These are phyloP conservation scores for western clawed frog (Xenopus tropicalis) DNA, from an alignment of 2,113 vertebrate species.

Conservation along the genomic window DNA sequence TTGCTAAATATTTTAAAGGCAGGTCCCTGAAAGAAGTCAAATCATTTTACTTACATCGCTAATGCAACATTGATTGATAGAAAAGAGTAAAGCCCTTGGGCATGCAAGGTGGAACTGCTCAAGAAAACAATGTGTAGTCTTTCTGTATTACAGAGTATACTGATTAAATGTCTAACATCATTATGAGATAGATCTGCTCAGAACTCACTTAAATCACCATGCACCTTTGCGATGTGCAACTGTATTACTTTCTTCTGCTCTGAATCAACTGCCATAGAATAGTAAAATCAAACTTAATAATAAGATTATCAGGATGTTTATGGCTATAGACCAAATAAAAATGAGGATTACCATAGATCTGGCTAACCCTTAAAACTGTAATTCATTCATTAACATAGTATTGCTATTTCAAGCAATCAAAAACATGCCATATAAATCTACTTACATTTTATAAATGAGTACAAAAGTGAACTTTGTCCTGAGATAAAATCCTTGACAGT, in stretches of 20 bases:
- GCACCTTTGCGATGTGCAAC: neutral
- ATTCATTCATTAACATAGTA: too few relatives aligned
- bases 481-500: too few relatives aligned
- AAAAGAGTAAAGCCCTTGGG: conserved; percentile 3
- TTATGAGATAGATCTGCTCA: conserved; percentile 13
- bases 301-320: neutral
- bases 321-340: too few relatives aligned
- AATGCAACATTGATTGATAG: conserved; percentile 3
- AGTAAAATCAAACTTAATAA: neutral
- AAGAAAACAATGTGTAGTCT: conserved; percentile 5
- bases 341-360: too few relatives aligned
- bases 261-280: neutral
- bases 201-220: conserved; percentile 10
- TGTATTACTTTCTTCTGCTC: neutral
- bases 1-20: neutral
- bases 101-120: neutral
- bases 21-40: neutral
- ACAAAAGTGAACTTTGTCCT: too few relatives aligned
- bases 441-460: too few relatives aligned
- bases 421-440: too few relatives aligned
- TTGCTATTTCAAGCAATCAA: too few relatives aligned
- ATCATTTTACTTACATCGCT: neutral
- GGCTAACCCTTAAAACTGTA: too few relatives aligned
- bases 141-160: conserved; percentile 1
- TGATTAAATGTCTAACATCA: conserved; percentile 14